Conservation (phyloP, 2,113 vertebrate genomes). For the Leptodactylus fuscus region DNA sequence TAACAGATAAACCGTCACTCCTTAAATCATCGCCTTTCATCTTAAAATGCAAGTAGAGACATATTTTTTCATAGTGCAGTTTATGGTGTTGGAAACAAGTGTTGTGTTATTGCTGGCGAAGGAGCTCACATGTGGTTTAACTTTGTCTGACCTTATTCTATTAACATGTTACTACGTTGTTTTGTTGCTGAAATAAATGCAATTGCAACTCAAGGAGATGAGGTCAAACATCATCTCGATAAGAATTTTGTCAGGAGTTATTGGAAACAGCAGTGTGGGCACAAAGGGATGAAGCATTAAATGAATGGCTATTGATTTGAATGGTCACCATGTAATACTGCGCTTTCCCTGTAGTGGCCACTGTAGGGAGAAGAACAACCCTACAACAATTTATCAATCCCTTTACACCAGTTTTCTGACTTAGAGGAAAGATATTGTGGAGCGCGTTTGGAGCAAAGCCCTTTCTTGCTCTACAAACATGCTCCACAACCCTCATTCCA, state of each 20-base stretch:
- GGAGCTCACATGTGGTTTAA: slow-evolving; percentile 68
- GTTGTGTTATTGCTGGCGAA: slow-evolving; percentile 65
- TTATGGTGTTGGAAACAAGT: slow-evolving; percentile 63
- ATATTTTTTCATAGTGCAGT: slow-evolving; percentile 61
- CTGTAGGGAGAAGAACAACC: background rate
- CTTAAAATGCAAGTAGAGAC: slow-evolving; percentile 51
- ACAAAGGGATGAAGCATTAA: no score
- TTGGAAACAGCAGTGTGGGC: background rate
- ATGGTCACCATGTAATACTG: background rate
- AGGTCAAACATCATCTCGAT: slow-evolving; percentile 62
- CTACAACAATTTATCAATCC: no score
- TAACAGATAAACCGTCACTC: slow-evolving; percentile 58
- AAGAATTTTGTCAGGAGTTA: slow-evolving; percentile 53
- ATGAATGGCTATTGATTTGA: background rate
- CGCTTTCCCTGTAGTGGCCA: background rate
- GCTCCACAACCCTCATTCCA: no score
- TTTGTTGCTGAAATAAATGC: slow-evolving; percentile 65
- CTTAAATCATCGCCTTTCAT: slow-evolving; percentile 69
- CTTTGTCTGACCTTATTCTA: slow-evolving; percentile 65
- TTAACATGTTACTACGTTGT: slow-evolving; percentile 64
- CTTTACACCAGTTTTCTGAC: no score
- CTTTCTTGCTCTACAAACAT: no score
- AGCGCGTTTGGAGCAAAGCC: no score
- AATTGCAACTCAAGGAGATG: slow-evolving; percentile 62
- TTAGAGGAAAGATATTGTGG: no score